Percentiles rank a stretch among this genome's conserved stretches.
Conservation (phyloP, 2,797 vertebrate genomes). For the Sparidentex hasta region DNA sequence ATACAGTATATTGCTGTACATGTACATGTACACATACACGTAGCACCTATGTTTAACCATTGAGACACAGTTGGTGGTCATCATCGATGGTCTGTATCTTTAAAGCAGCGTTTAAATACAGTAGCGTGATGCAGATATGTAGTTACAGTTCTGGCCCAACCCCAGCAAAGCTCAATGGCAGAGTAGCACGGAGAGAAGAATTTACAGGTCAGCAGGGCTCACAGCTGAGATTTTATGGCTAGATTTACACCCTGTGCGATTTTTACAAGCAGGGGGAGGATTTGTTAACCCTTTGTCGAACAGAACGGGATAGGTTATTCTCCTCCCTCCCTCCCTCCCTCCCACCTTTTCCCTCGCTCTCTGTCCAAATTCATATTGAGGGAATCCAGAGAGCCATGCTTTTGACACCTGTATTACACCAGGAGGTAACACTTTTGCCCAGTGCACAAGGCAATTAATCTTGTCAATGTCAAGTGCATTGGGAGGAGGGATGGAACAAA, state of each 20-base stretch:
- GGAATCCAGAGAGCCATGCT: constrained; percentile 66
- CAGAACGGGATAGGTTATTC: constrained; percentile 59
- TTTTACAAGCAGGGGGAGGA: constrained; percentile 74
- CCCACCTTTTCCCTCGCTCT: constrained; percentile 17
- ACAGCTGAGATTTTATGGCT: constrained; percentile 85
- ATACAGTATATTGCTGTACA: not conserved
- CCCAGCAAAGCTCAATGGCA: constrained; percentile 64
- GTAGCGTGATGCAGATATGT: constrained; percentile 69
- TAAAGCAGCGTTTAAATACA: constrained; percentile 61
- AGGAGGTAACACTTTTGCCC: constrained; percentile 81
- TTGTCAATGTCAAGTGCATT: constrained; percentile 86
- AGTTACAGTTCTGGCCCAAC: constrained; percentile 70
- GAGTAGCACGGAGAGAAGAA: constrained; percentile 70
- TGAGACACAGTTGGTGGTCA: constrained; percentile 13
- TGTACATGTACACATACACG: not conserved
- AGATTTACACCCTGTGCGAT: constrained; percentile 83
- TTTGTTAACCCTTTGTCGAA: constrained; percentile 78
- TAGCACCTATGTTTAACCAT: constrained; percentile 3
- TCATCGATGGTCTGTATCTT: constrained; percentile 34
- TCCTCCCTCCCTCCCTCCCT: constrained; percentile 9
- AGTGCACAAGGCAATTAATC: constrained; percentile 85
- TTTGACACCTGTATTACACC: constrained; percentile 83
- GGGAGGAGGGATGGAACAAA: constrained; percentile 83
- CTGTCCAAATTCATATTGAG: constrained; percentile 57
- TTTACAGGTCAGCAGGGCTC: constrained; percentile 83